Conservation (phyloP, 2,113 vertebrate genomes). For the chimpanzee (Pan troglodytes) region DNA sequence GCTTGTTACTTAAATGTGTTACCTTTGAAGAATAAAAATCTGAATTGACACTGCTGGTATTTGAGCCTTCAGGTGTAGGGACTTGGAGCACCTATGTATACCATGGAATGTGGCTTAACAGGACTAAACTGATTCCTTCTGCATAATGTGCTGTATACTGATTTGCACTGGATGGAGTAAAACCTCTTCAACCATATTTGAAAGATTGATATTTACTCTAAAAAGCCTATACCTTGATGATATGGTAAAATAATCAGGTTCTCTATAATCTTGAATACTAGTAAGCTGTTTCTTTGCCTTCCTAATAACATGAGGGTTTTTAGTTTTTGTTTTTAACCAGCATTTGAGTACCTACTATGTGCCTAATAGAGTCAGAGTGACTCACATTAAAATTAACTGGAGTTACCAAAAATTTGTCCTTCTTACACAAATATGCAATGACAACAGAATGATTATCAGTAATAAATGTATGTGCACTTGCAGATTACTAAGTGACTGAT, state of each 20-base stretch:
- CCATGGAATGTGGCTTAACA: neutral
- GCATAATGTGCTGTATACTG: accelerated
- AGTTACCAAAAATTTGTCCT: neutral
- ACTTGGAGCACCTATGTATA: neutral
- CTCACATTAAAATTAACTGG: neutral
- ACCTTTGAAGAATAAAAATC: conserved; percentile 23
- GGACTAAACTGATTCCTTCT: neutral
- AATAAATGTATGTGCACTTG: neutral
- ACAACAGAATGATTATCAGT: neutral
- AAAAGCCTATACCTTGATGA: neutral
- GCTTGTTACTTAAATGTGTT: conserved; percentile 25
- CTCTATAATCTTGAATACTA: neutral
- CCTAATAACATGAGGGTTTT: neutral
- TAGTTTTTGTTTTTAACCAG: neutral
- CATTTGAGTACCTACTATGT: neutral
- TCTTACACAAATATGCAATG: neutral
- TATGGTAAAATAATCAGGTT: neutral
- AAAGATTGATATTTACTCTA: neutral
- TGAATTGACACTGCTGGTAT: neutral
- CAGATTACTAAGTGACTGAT: neutral
- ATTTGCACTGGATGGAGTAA: neutral
- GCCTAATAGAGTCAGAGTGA: neutral
- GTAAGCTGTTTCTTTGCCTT: neutral
- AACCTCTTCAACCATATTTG: neutral
- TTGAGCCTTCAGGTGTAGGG: neutral